A percentile compares a stretch with the other conserved stretches of the same genome.
Evolutionary conservation across 2,113 vertebrate genomes (phyloP).

Genomic region (Triplophysa tibetana): DNA sequence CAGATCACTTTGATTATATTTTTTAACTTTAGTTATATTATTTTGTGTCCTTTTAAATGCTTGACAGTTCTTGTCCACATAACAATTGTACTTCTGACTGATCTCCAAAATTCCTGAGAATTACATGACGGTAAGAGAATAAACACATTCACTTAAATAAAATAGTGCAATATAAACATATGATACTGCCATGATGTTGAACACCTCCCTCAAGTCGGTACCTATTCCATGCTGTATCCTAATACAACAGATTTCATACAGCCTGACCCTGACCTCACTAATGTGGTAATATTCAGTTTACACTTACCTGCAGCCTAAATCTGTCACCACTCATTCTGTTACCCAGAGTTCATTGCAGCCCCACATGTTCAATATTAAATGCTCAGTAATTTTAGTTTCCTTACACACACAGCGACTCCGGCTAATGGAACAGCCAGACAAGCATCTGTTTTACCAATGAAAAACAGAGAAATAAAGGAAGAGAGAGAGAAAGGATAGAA

Average conservation of each 20-base stretch:
- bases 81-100: too few relatives aligned
- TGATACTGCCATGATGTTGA: neutral
- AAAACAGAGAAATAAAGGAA: constrained; percentile 15
- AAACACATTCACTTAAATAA: too few relatives aligned
- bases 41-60: too few relatives aligned
- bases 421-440: constrained; percentile 40
- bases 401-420: neutral
- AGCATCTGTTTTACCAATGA: constrained; percentile 44
- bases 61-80: too few relatives aligned
- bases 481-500: constrained; percentile 1
- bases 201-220: neutral
- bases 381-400: constrained; percentile 29
- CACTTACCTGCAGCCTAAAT: neutral
- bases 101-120: too few relatives aligned
- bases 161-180: neutral
- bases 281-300: constrained; percentile 14
- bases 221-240: neutral
- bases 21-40: too few relatives aligned
- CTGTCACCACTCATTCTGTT: constrained; percentile 8
- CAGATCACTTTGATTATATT: too few relatives aligned
- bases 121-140: too few relatives aligned
- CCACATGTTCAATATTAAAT: constrained; percentile 40
- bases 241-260: neutral
- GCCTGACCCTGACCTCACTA: neutral
- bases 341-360: constrained; percentile 20